Evolutionary conservation across 2,797 vertebrate species (phyloP), one percentile per base, ranked within the genome.

Genomic region (Muscicapa striata): DNA sequence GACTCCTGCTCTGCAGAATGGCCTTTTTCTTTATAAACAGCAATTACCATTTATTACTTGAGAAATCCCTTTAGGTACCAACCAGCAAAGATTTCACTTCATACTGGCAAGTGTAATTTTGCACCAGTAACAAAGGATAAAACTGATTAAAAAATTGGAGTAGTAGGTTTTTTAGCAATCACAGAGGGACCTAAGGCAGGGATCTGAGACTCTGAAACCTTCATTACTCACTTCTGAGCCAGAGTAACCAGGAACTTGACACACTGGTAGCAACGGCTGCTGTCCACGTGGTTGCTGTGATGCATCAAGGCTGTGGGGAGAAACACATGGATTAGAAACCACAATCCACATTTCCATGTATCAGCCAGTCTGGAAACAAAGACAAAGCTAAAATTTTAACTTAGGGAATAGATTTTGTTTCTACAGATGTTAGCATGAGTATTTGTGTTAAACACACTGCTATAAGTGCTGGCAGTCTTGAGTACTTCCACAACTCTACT

Each of bases 231-330:
- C 99, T 99, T 99, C 93, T 99, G 99, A 95, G 99, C 99, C 94
- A 99, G 97, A 34, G 99, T 99, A 67, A 99, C 99, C 55, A 99
- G 98, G 97, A 99, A 99, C 97, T 99, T 99, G 87, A 99, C 99
- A 97, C 99, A 99, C 97, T 99, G 99, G 96, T 99, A 99, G 97
- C 99, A 99, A 75, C 99, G 99, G 62, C 99, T 98, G 98, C 99
- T 99, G 98, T 99, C 99, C 96, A 99, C 98, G 0, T 99, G 99
- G 95, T 99, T 99, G 96, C 99, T 99, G 97, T 99, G 99, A 91
- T 99, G 99, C 99, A 99, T 99, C 97, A 99, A 97, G 70, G 99
- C 99, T 99, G 97, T 19, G 84, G 91, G 86, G 68, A 94, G 40
- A 83, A 96, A 94, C 13, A 90, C 9, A 18, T 0, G 29, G n/a